Conservation (phyloP, 2,113 vertebrate species). For the Cryptotis parvus region DNA sequence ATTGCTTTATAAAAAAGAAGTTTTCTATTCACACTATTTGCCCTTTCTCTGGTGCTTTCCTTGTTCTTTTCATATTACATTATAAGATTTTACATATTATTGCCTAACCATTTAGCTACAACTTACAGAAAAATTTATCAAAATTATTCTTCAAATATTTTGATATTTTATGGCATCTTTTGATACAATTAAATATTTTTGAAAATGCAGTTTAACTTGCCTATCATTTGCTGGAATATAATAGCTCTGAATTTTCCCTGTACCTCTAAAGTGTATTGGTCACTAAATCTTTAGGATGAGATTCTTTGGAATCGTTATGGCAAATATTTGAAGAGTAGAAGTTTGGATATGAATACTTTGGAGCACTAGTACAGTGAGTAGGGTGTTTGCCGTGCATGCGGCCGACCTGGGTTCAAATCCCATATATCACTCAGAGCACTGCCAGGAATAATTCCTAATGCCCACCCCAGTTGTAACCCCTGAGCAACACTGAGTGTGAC, state of each 20-base stretch:
- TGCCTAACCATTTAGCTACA: too few relatives aligned
- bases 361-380: too few relatives aligned
- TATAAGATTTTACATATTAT: neutral
- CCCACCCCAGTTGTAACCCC: too few relatives aligned
- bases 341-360: neutral
- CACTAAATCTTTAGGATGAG: neutral
- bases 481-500: too few relatives aligned
- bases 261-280: neutral
- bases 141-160: slow-evolving; percentile 10
- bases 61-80: neutral
- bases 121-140: too few relatives aligned
- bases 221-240: neutral
- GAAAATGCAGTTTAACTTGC: neutral
- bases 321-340: neutral
- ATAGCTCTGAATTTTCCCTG: neutral
- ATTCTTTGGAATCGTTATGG: neutral
- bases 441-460: too few relatives aligned
- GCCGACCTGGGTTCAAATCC: too few relatives aligned
- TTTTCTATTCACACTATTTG: neutral
- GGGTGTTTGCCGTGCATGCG: too few relatives aligned
- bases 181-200: neutral
- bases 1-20: neutral
- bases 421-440: too few relatives aligned
- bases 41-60: neutral
- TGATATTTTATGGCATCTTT: neutral